Evolutionary conservation across 2,113 vertebrate species (phyloP).

Genomic region (Condylura cristata): DNA sequence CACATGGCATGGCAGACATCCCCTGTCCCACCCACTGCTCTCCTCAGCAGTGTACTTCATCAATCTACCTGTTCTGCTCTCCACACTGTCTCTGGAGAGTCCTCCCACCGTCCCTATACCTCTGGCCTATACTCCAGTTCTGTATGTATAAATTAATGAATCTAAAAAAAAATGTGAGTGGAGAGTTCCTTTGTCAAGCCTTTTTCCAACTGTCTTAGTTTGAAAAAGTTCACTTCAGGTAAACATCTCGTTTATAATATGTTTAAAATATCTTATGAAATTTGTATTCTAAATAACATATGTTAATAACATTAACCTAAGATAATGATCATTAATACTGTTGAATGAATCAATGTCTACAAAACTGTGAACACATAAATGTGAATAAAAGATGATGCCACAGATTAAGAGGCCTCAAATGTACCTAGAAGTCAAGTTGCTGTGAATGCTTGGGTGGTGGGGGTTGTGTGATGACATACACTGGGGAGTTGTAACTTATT

Average conservation of each 20-base stretch:
- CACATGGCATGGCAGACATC: too few species aligned
- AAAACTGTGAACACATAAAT: neutral
- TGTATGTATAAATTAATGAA: too few species aligned
- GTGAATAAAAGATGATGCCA: conserved; percentile 1
- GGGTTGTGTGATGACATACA: too few species aligned
- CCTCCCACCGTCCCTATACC: too few species aligned
- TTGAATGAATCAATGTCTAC: neutral
- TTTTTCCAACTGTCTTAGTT: neutral
- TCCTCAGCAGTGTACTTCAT: too few species aligned
- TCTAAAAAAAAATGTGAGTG: too few species aligned
- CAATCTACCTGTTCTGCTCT: too few species aligned
- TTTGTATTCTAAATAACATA: neutral
- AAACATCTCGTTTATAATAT: neutral
- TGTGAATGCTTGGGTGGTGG: too few species aligned
- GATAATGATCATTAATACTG: neutral
- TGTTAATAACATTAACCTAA: conserved; percentile 5
- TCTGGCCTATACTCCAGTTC: too few species aligned
- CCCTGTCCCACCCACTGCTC: too few species aligned
- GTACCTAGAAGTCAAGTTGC: conserved; percentile 3
- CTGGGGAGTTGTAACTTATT: too few species aligned
- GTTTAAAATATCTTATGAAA: neutral
- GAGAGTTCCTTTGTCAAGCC: neutral
- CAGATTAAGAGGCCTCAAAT: conserved; percentile 15
- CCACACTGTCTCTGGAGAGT: too few species aligned
- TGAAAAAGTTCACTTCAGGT: neutral